Conservation (phyloP, 2,113 vertebrate species). For the Aphyosemion australe region DNA sequence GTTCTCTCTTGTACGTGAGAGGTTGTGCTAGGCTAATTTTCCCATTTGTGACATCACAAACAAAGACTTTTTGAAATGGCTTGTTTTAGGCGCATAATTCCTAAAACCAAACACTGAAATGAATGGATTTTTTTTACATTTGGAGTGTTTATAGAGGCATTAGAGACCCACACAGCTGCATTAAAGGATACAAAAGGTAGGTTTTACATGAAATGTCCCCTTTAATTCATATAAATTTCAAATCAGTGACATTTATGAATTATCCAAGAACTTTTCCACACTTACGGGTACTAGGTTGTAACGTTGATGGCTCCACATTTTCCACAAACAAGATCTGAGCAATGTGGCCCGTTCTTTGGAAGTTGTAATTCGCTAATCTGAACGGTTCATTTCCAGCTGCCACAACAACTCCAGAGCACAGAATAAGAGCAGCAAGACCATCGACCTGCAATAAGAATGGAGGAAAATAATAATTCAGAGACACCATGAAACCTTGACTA, state of each 20-base stretch:
- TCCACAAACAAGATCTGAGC: slow-evolving; percentile 78
- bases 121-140: no score
- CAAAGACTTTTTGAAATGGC: no score
- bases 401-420: slow-evolving; percentile 88
- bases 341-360: slow-evolving; percentile 73
- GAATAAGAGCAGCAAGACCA: slow-evolving; percentile 83
- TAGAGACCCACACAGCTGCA: no score
- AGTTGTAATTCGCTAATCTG: slow-evolving; percentile 83
- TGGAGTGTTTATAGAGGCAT: no score
- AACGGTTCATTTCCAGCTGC: slow-evolving; percentile 91
- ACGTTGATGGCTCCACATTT: slow-evolving; percentile 70
- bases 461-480: slow-evolving; percentile 1
- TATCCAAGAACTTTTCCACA: slow-evolving; percentile 16
- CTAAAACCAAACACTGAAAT: no score
- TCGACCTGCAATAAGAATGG: slow-evolving; percentile 80
- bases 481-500: neutral
- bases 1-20: no score
- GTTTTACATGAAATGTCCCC: no score
- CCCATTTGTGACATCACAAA: no score
- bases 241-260: neutral
- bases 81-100: no score
- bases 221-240: no score
- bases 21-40: no score
- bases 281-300: slow-evolving; percentile 85
- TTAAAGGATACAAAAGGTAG: no score